Evolutionary conservation across 2,113 vertebrate genomes (phyloP).

Genomic region (Sylvietta virens): DNA sequence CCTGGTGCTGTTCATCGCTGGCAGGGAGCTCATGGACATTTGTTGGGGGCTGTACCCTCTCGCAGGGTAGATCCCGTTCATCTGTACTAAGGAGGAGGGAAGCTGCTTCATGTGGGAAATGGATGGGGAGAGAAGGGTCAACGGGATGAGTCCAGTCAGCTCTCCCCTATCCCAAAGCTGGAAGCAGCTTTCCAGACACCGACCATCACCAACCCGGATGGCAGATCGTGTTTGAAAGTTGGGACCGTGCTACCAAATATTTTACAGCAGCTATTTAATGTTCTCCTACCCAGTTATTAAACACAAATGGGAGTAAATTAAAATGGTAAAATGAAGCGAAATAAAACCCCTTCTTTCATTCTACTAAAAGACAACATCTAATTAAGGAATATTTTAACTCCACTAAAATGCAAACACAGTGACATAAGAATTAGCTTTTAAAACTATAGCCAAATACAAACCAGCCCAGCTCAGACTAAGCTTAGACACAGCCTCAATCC

Average conservation of each 20-base stretch:
- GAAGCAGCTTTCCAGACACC: not conserved
- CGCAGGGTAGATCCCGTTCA: not conserved
- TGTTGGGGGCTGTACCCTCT: not conserved
- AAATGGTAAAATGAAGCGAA: slow-evolving; percentile 66
- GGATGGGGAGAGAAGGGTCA: not conserved
- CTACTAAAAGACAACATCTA: slow-evolving; percentile 67
- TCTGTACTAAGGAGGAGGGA: not conserved
- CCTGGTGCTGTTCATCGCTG: not conserved
- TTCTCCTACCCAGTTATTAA: slow-evolving; percentile 72
- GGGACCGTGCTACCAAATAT: not conserved
- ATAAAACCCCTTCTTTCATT: slow-evolving; percentile 64
- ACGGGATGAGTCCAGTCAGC: not conserved
- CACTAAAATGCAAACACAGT: slow-evolving; percentile 57
- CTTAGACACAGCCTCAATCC: fast-evolving
- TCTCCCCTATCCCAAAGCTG: not conserved
- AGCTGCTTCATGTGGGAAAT: not conserved
- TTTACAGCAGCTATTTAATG: slow-evolving; percentile 63
- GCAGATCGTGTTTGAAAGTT: not conserved
- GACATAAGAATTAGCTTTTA: slow-evolving; percentile 56
- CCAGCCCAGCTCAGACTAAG: not conserved
- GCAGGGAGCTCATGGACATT: not conserved
- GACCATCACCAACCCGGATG: not conserved
- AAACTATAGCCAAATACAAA: slow-evolving; percentile 17
- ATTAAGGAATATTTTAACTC: slow-evolving; percentile 73
- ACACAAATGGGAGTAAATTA: slow-evolving; percentile 62